Percentiles rank a stretch among this genome's conserved stretches.
Conservation (phyloP, 2,888 invertebrate genomes). For the Craniophora ligustri region DNA sequence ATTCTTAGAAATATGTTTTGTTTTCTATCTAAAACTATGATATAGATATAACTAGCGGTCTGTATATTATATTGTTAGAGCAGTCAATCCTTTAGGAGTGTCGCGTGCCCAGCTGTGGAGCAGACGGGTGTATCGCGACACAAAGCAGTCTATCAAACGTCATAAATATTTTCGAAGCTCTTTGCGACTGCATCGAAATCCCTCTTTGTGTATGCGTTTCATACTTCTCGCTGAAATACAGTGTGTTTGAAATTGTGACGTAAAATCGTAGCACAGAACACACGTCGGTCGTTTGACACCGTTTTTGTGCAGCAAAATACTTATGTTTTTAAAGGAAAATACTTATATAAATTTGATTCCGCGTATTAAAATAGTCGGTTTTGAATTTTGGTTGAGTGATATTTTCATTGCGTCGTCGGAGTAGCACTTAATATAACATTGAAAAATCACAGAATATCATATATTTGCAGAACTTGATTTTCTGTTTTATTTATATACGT, state of each 20-base stretch:
- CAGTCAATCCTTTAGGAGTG: slow-evolving; percentile 23
- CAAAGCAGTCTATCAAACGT: slow-evolving; percentile 84
- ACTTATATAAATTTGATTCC: slow-evolving; percentile 21
- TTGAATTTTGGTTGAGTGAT: too few species aligned
- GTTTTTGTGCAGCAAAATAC: slow-evolving; percentile 37
- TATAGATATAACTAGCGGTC: background rate
- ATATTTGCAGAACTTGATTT: too few species aligned
- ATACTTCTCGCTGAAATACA: slow-evolving; percentile 61
- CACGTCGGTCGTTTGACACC: slow-evolving; percentile 13
- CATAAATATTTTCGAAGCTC: slow-evolving; percentile 84
- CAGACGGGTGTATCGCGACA: slow-evolving; percentile 63
- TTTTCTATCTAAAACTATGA: background rate
- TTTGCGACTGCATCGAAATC: slow-evolving; percentile 74
- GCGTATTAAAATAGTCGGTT: background rate
- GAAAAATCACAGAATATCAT: too few species aligned
- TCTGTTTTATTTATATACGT: too few species aligned
- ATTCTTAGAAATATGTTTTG: too few species aligned
- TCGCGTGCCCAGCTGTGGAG: slow-evolving; percentile 16
- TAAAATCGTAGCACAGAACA: slow-evolving; percentile 3
- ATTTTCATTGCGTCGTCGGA: too few species aligned
- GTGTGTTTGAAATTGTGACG: slow-evolving; percentile 54
- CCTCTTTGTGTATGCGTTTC: slow-evolving; percentile 74
- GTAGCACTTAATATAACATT: too few species aligned
- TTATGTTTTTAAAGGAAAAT: slow-evolving; percentile 18
- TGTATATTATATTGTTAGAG: slow-evolving; percentile 8